These are phyloP conservation scores for Zoroaster sp. DNA, from an alignment of 53 echinoderm and acorn worm genomes.

Conservation along the genomic window DNA sequence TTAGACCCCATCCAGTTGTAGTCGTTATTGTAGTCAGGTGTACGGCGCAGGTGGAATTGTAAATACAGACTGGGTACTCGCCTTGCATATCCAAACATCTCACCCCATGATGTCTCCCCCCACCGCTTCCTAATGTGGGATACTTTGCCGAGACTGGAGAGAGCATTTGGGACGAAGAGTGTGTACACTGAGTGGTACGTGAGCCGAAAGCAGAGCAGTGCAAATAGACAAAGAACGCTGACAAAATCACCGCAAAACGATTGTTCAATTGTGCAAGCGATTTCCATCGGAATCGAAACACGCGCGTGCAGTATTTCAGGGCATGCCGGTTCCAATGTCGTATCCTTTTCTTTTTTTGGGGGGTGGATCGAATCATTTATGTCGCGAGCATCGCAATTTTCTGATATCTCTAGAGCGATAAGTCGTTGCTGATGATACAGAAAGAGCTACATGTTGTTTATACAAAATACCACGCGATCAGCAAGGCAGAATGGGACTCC, in stretches of 20 bases:
- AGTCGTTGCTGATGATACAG: no score
- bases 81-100: constrained; percentile 38
- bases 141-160: neutral
- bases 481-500: neutral
- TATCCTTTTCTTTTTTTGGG: no score
- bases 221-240: constrained; percentile 25
- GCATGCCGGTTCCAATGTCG: no score
- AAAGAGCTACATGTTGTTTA: no score
- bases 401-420: no score
- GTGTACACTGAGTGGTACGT: constrained; percentile 43
- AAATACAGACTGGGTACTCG: constrained; percentile 33
- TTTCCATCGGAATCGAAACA: neutral
- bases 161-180: constrained; percentile 46
- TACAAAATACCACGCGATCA: no score
- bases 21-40: constrained; percentile 18
- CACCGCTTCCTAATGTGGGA: constrained; percentile 6
- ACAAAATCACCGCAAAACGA: constrained; percentile 4
- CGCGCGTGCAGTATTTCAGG: no score
- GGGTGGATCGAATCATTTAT: no score
- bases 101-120: neutral
- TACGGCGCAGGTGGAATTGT: constrained; percentile 49
- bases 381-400: no score
- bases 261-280: constrained; percentile 4
- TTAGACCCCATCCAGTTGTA: neutral
- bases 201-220: constrained; percentile 36